Base-by-base conservation (phyloP, 2,113 vertebrate species). In the Atlantisia rogersi region DNA sequence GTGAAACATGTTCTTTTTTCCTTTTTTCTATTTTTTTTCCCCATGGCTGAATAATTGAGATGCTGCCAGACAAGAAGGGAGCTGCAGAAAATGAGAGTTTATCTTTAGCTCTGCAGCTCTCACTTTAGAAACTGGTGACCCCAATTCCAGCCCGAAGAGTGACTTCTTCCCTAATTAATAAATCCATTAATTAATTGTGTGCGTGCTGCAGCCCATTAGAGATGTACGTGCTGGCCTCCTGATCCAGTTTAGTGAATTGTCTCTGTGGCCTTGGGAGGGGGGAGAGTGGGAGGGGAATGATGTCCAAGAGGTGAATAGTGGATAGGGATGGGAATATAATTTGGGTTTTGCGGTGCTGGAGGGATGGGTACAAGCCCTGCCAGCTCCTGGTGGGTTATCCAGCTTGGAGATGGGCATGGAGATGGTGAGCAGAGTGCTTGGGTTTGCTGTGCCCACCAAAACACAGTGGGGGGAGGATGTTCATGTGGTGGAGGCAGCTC, bases 51-150 rank as follows among this genome's bases (percentile, higher is more conserved):
- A 89, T 97, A 98, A 96, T 96, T 95, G 96, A 96, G 93, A 40
- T 11, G 56, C 95, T 96, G 95, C 93, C 97, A 95, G 96, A 95
- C 92, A 79, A 97, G 96, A 81, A 40, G 73, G 88, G 85, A 95
- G 63, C 94, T 63, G 35, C 63, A 74, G 92, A 62, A 73, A 96
- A 97, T 76, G 87, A 96, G 89, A 92, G 88, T 98, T 98, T 98
- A 97, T 98, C 98, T 98, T 98, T 98, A 98, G 98, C 96, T 97
- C 88, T 5, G 5, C 94, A 81, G 86, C 86, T 97, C 98, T 98
- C 92, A 55, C 98, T 98, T 98, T 98, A 97, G 98, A 98, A 98
- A 98, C 97, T 82, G 96, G 95, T 98, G 98, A 98, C 98, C 98
- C 97, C 97, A 95, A 97, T 98, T 98, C 96, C 90, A 97, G 96